A percentile compares a stretch with the other conserved stretches of the same genome.
Evolutionary conservation across 37 sponge, comb jelly and placozoan species (phyloP).

Genomic region (Eunapius fragilis): DNA sequence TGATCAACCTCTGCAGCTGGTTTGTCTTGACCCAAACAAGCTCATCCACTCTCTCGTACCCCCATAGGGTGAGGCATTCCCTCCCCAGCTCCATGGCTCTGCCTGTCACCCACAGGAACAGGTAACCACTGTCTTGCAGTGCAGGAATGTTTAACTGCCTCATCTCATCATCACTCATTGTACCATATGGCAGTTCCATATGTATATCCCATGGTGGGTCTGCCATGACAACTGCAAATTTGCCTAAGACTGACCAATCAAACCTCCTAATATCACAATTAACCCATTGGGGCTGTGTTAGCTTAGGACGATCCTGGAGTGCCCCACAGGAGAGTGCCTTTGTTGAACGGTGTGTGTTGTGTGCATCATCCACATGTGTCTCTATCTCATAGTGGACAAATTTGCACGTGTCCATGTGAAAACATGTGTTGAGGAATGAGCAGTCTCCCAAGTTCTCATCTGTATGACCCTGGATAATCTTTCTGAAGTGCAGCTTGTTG

Average conservation of each 20-base stretch:
- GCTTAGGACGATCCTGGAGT: constrained; percentile 11
- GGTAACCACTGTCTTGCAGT: constrained; percentile 92
- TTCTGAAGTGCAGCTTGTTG: constrained; percentile 85
- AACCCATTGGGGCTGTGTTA: constrained; percentile 89
- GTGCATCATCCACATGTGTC: constrained; percentile 20
- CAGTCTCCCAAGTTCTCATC: constrained; percentile 94
- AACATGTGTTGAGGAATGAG: constrained; percentile 98
- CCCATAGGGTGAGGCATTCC: constrained; percentile 93
- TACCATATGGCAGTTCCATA: constrained; percentile 99
- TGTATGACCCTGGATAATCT: constrained; percentile 88
- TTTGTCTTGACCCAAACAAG: constrained; percentile 97
- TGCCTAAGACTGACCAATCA: constrained; percentile 76
- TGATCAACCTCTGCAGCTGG: constrained; percentile 93
- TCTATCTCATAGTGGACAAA: constrained; percentile 96
- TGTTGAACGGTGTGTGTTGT: not conserved
- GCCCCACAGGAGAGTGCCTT: not conserved
- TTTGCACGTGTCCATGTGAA: constrained; percentile 97
- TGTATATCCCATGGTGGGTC: constrained; percentile 99
- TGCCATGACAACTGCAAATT: constrained; percentile 97
- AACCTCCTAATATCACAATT: constrained; percentile 86
- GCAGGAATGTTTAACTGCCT: constrained; percentile 82
- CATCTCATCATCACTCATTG: constrained; percentile 98
- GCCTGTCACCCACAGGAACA: constrained; percentile 98
- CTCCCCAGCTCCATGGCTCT: constrained; percentile 97
- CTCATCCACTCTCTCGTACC: constrained; percentile 91